Conservation (phyloP, 2,113 vertebrate species). For the Empidonax traillii region DNA sequence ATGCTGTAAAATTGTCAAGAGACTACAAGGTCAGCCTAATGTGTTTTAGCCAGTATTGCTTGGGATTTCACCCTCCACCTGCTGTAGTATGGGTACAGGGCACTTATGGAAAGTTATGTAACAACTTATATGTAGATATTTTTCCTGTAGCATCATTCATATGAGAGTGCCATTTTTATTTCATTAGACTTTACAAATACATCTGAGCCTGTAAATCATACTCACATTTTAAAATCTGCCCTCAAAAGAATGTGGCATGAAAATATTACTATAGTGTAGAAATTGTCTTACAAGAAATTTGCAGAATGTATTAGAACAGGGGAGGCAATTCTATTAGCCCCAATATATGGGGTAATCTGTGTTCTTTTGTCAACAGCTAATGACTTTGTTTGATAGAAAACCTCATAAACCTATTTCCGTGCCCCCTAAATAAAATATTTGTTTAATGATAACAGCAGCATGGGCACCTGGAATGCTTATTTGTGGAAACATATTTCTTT, state of each 20-base stretch:
- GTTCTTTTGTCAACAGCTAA: constrained; percentile 4
- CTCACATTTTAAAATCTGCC: not conserved
- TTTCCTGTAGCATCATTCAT: not conserved
- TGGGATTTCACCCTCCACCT: not conserved
- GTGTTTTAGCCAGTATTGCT: not conserved
- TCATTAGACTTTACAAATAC: not conserved
- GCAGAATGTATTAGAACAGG: not conserved
- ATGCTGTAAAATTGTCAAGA: not conserved
- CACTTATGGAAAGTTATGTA: not conserved
- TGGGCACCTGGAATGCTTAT: not conserved
- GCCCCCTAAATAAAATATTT: constrained; percentile 14
- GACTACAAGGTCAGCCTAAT: not conserved
- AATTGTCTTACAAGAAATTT: not conserved
- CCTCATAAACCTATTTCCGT: not conserved
- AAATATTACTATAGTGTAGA: not conserved
- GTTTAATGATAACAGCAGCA: not conserved
- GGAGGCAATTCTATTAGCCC: not conserved
- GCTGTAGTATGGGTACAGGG: not conserved
- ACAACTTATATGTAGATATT: not conserved
- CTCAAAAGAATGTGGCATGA: not conserved
- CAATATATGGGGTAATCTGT: not conserved
- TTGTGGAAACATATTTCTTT: constrained; percentile 3
- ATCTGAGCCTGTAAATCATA: not conserved
- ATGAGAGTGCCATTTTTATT: not conserved
- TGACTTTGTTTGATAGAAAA: not conserved